Percentiles rank a stretch among this genome's conserved stretches.
phyloP scores from a whole-genome alignment of 2,113 vertebrate genomes.

The Zeus faber region DNA sequence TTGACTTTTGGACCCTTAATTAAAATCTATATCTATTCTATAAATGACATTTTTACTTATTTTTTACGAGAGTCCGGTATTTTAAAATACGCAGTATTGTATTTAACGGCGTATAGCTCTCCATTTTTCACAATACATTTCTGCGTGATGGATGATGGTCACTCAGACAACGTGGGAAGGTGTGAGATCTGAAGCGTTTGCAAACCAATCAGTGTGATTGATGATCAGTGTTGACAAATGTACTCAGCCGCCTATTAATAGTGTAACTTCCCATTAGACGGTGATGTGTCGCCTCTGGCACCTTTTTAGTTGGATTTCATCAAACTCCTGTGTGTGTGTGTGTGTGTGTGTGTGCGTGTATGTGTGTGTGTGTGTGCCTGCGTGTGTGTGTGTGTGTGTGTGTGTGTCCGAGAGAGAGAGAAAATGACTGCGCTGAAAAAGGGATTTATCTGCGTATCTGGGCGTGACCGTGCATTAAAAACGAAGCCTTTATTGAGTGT shows the following conservation, averaged over 20 bases:
- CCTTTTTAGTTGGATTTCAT: constrained; percentile 33
- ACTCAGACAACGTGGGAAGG: constrained; percentile 39
- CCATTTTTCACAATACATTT: constrained; percentile 20
- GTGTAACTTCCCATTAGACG: constrained; percentile 48
- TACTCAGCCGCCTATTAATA: constrained; percentile 62
- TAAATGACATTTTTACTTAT: too few species aligned
- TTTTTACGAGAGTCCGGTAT: too few species aligned
- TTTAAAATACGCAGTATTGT: too few species aligned
- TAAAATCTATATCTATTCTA: too few species aligned
- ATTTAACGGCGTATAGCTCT: constrained; percentile 16
- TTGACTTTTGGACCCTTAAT: too few species aligned
- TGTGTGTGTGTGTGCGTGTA: constrained; percentile 15
- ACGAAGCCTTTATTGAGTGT: too few species aligned
- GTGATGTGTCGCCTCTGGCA: constrained; percentile 50
- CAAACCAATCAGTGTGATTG: constrained; percentile 35
- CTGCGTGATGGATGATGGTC: constrained; percentile 36
- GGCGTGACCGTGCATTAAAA: neutral
- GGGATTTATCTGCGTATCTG: constrained; percentile 9
- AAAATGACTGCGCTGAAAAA: neutral
- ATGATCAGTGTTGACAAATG: constrained; percentile 56
- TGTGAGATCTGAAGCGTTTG: constrained; percentile 45
- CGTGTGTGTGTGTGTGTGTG: constrained; percentile 6
- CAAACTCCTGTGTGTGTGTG: constrained; percentile 5
- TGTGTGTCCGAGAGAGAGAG: constrained; percentile 3
- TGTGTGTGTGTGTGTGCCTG: constrained; percentile 2